phyloP scores from a whole-genome alignment of 2,113 vertebrate species.

The Rousettus leschenaultii region DNA sequence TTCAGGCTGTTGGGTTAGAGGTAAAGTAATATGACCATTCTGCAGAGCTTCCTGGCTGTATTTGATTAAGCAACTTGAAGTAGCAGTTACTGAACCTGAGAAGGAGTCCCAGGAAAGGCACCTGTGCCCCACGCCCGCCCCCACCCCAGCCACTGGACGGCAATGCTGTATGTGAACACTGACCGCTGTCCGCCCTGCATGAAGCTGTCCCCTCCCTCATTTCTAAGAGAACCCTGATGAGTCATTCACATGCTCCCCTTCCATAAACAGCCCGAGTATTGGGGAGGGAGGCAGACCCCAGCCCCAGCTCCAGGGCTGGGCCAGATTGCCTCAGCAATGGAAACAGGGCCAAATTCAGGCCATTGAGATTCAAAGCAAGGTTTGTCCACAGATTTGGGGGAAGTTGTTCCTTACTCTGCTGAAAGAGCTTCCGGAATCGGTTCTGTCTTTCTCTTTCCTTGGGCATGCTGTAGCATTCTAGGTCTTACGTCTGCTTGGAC shows the following conservation, averaged over 20 bases:
- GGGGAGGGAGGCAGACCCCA: not conserved
- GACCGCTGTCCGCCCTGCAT: not conserved
- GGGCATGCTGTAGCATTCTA: not conserved
- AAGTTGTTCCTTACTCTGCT: not conserved
- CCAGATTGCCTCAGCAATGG: not conserved
- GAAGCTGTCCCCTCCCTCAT: not conserved
- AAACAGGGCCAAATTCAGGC: not conserved
- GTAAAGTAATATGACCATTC: not conserved
- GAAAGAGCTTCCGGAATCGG: not conserved
- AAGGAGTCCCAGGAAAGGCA: not conserved
- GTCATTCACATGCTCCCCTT: rapidly evolving
- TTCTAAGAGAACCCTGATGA: not conserved
- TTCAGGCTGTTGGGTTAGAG: not conserved
- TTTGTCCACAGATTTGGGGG: not conserved
- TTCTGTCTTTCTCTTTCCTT: not conserved
- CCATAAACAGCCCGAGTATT: not conserved
- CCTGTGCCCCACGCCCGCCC: not conserved
- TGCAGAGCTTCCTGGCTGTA: not conserved
- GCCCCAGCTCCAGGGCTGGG: not conserved
- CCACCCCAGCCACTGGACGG: not conserved
- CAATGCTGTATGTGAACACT: rapidly evolving
- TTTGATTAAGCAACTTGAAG: not conserved
- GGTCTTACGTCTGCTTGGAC: not conserved
- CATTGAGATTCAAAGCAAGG: not conserved
- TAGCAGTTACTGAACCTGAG: not conserved